Percentiles rank a stretch among this genome's conserved stretches.
These are phyloP conservation scores for Lytechinus pictus DNA, from an alignment of 35 echinoderm and acorn worm genomes.

Conservation along the genomic window DNA sequence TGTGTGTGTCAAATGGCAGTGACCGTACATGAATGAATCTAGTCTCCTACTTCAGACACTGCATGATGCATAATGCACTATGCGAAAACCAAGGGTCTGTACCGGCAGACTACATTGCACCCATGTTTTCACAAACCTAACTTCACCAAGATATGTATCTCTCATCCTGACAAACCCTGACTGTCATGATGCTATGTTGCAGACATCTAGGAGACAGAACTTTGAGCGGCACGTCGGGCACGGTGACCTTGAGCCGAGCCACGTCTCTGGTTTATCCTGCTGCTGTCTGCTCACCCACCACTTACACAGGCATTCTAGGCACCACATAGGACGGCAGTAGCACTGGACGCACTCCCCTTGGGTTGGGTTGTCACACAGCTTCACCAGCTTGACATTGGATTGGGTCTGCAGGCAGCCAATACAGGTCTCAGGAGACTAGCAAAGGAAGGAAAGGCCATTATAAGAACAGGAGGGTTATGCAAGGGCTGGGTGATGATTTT, in stretches of 20 bases:
- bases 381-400: slow-evolving; percentile 81
- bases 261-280: slow-evolving; percentile 82
- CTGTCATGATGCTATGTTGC: slow-evolving; percentile 30
- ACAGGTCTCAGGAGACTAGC: slow-evolving; percentile 77
- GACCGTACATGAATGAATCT: too few relatives aligned
- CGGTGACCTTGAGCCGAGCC: slow-evolving; percentile 82
- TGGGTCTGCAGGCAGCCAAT: slow-evolving; percentile 89
- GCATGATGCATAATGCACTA: too few relatives aligned
- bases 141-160: not conserved
- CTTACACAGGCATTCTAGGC: slow-evolving; percentile 95
- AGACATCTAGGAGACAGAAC: slow-evolving; percentile 92
- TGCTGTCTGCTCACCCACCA: slow-evolving; percentile 91
- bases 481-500: too few relatives aligned
- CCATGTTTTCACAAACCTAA: not conserved
- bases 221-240: slow-evolving; percentile 87
- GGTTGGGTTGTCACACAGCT: slow-evolving; percentile 68
- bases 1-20: too few relatives aligned
- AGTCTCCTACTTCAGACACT: too few relatives aligned
- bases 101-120: too few relatives aligned
- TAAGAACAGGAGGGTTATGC: not conserved
- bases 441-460: not conserved
- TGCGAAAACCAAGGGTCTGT: too few relatives aligned
- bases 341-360: slow-evolving; percentile 86
- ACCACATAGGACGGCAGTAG: slow-evolving; percentile 97
- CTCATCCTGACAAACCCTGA: not conserved